phyloP scores from a whole-genome alignment of 30 jellyfish, hydroid and myxozoan genomes.

The Turritopsis rubra region DNA sequence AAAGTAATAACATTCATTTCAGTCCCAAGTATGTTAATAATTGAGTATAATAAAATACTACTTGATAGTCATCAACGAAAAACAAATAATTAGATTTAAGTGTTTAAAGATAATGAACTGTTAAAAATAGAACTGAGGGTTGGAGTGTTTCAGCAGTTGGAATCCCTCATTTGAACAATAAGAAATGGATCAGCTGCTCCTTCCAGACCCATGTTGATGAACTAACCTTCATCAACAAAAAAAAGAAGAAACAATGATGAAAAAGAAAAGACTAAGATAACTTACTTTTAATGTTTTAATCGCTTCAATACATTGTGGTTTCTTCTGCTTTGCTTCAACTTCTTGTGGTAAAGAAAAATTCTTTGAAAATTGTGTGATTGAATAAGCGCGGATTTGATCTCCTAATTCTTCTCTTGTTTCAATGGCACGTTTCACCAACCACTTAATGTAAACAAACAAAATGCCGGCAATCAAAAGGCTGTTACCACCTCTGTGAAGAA shows the following conservation, averaged over 20 bases:
- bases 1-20: too few species aligned
- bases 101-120: too few species aligned
- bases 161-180: too few species aligned
- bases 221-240: not conserved
- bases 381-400: slow-evolving; percentile 72
- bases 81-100: too few species aligned
- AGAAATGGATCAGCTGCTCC: too few species aligned
- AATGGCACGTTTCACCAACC: slow-evolving; percentile 93
- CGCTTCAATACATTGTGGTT: slow-evolving; percentile 37
- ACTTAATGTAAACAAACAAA: slow-evolving; percentile 29
- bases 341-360: slow-evolving; percentile 67
- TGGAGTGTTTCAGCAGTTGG: too few species aligned
- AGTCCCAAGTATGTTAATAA: too few species aligned
- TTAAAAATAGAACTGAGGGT: too few species aligned
- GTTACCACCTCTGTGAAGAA: not conserved
- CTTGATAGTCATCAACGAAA: too few species aligned
- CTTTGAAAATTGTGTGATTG: slow-evolving; percentile 65
- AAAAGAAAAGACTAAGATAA: not conserved
- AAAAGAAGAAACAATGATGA: not conserved
- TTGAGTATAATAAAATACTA: too few species aligned
- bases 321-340: slow-evolving; percentile 26
- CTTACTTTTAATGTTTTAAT: slow-evolving; percentile 27
- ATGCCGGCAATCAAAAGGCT: not conserved
- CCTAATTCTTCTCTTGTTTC: slow-evolving; percentile 95
- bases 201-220: too few species aligned